These are phyloP conservation scores for Whitmania pigra DNA, from an alignment of 1,140 invertebrate genomes.

Conservation along the genomic window DNA sequence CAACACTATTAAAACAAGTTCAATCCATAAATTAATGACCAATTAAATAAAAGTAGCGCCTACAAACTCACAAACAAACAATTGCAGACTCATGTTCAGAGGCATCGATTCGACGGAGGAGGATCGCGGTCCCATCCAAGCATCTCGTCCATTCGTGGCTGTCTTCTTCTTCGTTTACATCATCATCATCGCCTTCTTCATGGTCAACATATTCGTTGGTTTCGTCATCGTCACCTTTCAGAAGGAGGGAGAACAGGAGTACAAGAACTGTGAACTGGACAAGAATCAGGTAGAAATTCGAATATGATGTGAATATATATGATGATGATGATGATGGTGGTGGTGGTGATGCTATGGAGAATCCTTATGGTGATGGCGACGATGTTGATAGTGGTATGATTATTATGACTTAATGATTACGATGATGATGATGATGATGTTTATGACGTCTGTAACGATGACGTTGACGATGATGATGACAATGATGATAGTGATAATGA, in stretches of 20 bases:
- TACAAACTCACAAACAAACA: too few relatives aligned
- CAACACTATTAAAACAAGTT: too few relatives aligned
- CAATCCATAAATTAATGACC: too few relatives aligned
- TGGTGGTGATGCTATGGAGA: background rate
- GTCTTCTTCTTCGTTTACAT: constrained; percentile 99
- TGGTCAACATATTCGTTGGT: constrained; percentile 99
- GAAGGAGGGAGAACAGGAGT: constrained; percentile 98
- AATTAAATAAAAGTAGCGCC: too few relatives aligned
- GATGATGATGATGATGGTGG: background rate
- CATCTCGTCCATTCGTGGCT: constrained; percentile 90
- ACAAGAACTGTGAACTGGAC: constrained; percentile 96
- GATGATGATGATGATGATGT: background rate
- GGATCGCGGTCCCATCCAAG: constrained; percentile 85
- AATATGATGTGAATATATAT: background rate
- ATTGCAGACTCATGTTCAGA: constrained; percentile 71
- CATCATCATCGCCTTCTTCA: constrained; percentile 71
- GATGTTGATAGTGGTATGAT: background rate
- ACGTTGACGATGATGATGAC: background rate
- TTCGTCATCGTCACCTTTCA: constrained; percentile 98
- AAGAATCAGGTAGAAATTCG: constrained; percentile 70
- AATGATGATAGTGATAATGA: too few relatives aligned
- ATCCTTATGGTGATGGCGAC: background rate
- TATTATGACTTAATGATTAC: background rate
- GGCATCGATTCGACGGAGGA: constrained; percentile 96
- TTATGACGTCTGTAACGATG: background rate